Conservation (phyloP, 2,113 vertebrate species). For the Vimba vimba region DNA sequence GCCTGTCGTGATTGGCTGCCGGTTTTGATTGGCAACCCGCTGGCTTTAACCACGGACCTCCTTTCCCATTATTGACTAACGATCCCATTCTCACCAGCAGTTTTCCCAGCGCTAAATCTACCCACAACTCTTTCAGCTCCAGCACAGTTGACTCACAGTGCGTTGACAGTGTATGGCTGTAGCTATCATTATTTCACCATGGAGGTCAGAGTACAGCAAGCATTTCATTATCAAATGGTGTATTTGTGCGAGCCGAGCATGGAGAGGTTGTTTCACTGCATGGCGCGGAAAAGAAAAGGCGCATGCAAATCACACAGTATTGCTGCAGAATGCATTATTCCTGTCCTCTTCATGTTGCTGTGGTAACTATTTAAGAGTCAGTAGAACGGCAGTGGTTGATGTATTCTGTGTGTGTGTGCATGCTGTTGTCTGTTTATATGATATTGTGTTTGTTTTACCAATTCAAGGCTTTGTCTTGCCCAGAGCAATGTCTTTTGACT, state of each 20-base stretch:
- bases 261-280: constrained; percentile 11
- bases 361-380: constrained; percentile 80
- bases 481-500: constrained; percentile 51
- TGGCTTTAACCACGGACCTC: constrained; percentile 8
- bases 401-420: constrained; percentile 46
- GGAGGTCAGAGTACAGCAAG: constrained; percentile 49
- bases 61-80: constrained; percentile 25
- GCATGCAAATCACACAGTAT: constrained; percentile 66
- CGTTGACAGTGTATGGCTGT: constrained; percentile 2
- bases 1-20: constrained; percentile 5
- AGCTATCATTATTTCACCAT: constrained; percentile 39
- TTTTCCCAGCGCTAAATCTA: neutral
- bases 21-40: constrained; percentile 26
- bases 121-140: neutral
- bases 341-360: constrained; percentile 77
- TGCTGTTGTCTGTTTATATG: constrained; percentile 19
- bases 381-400: constrained; percentile 68
- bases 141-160: constrained; percentile 21
- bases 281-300: neutral
- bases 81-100: neutral
- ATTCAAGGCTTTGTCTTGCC: constrained; percentile 53
- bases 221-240: constrained; percentile 45
- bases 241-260: neutral
- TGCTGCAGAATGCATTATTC: constrained; percentile 74
- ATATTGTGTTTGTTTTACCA: constrained; percentile 53